Percentiles rank a stretch among this genome's conserved stretches.
Conservation (phyloP, 1,140 invertebrate species). For the Aphis craccivora region DNA sequence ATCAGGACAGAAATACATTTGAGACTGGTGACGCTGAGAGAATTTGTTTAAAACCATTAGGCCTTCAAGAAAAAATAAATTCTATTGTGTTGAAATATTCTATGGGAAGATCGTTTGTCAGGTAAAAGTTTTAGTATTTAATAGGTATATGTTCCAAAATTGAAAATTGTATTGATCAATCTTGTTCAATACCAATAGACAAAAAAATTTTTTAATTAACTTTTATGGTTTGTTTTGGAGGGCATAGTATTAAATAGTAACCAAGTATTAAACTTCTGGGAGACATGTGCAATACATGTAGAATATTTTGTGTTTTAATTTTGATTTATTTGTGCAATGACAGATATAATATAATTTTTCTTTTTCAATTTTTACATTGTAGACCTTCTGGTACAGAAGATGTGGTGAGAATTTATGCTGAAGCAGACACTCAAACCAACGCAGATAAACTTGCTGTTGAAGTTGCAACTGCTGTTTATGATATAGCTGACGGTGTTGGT, state of each 20-base stretch:
- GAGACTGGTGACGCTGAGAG: conserved; percentile 87
- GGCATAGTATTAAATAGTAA: neutral
- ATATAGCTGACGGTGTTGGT: conserved; percentile 78
- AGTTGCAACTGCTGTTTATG: conserved; percentile 78
- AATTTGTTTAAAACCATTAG: conserved; percentile 77
- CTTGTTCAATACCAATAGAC: neutral
- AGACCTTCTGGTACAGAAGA: conserved; percentile 98
- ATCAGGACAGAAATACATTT: conserved; percentile 81
- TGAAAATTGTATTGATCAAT: neutral
- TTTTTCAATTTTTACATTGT: conserved; percentile 60
- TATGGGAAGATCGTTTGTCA: conserved; percentile 85
- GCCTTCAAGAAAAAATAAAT: conserved; percentile 85
- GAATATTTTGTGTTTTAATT: neutral
- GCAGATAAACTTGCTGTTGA: conserved; percentile 78
- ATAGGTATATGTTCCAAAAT: neutral
- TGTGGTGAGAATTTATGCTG: conserved; percentile 94
- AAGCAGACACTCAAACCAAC: conserved; percentile 80
- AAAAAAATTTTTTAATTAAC: neutral
- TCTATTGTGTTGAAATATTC: conserved; percentile 73
- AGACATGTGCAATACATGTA: neutral
- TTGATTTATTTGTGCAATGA: too few species aligned
- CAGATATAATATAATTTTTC: too few species aligned
- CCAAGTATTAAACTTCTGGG: neutral
- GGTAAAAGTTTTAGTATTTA: conserved; percentile 66
- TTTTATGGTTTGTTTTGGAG: neutral